Base-by-base conservation (phyloP, 2,113 vertebrate species). In the Ploceus nigricollis region DNA sequence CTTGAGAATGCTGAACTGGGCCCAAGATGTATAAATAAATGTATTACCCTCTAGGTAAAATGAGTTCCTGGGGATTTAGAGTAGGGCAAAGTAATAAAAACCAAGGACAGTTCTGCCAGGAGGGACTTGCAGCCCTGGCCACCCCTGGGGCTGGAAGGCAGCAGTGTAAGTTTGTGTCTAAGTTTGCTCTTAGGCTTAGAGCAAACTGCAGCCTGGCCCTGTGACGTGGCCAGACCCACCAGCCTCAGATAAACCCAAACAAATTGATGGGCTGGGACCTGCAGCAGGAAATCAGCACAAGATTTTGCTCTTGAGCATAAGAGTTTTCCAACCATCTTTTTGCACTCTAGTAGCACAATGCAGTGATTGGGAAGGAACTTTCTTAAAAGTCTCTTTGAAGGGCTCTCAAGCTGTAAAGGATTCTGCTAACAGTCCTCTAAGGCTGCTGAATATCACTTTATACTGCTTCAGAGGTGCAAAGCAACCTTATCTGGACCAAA, bases 401-500 rank as follows among this genome's bases (percentile, higher is more conserved):
- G 16, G 37, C 77, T 91, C 56, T 87, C 51, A 40, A 64, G 77
- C 69, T 39, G 1, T 22, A 75, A 88, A 84, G 60, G 64, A 88
- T 56, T 77, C 63, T 66, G 50, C 72, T 35, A 48, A 28, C 17
- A 57, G 75, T 50, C 47, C 68, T 87, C 73, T 83, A 64, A 86
- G 56, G 37, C 50, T n/a, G 66, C 79, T 89, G 54, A 96, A 93
- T 81, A 76, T 60, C 92, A 75, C 76, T 88, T 88, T 11, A 77
- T 8, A 3, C 58, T 44, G 50, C 50, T 78, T 78, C 85, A 82
- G 87, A 80, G 82, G 90, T 35, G 75, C 75, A 87, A 53, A 73
- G 84, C 58, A 90, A 79, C 71, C 78, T 90, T 95, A 93, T 93
- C 88, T 81, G 76, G 33, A 51, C 76, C 60, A 88, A 92, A 92